Evolutionary conservation across 2,797 vertebrate genomes (phyloP), one percentile per base, ranked within the genome.

Genomic region (Lindbergichthys nudifrons): DNA sequence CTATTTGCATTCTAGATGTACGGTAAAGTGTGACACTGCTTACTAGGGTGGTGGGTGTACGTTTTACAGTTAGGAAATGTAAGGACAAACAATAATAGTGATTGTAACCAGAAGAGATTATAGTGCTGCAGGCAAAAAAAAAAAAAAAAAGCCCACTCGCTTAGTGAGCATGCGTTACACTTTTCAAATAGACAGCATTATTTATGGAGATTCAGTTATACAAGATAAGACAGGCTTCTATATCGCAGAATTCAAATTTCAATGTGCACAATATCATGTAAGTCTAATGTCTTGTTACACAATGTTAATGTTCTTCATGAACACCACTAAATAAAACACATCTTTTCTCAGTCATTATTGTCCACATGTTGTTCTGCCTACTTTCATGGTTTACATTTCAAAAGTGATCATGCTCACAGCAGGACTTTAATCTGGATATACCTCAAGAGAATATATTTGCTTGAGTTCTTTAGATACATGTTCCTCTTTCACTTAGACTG

Each of bases 1-100:
- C 80, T 71, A 83, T 92, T 89, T 88, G 81, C 60, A 72, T 86
- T 88, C 73, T 82, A 84, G 64, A 88, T 82, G 69, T 75, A 77
- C 76, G 79, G 89, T 78, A 85, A 80, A 79, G 81, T 74, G 73
- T 86, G 82, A 71, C 72, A 70, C 62, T 70, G 82, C 66, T 79
- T 72, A 75, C 36, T 50, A 65, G 36, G 53, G 65, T 64, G 72
- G 71, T 75, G 73, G 73, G 65, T 54, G 78, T 81, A 75, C 87
- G 66, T 74, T 88, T 86, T 77, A 83, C 78, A 64, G 79, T 62
- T 67, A 69, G 61, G 79, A 77, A 75, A 70, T 80, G 72, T 48
- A 50, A 73, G 66, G 65, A 66, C 73, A 70, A 79, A 47, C 16
- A 81, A 82, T 65, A 79, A 65, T 12, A 68, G 36, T 39, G 57